phyloP scores from a whole-genome alignment of 2,797 vertebrate genomes.

The Mus caroli region DNA sequence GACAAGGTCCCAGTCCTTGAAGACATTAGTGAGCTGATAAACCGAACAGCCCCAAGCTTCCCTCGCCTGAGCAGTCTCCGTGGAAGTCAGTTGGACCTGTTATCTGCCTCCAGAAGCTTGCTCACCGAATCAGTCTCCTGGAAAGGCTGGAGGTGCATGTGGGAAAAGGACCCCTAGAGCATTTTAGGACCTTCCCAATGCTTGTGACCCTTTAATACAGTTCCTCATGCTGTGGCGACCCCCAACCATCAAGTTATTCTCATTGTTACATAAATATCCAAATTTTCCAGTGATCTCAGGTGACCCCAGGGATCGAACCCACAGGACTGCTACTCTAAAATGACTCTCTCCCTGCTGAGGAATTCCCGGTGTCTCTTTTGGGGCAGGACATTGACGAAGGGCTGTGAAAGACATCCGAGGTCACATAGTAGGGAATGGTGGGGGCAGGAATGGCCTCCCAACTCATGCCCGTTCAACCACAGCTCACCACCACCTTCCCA shows the following conservation, averaged over 20 bases:
- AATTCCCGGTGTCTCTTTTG: not conserved
- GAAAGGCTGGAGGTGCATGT: not conserved
- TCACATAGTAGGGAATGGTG: not conserved
- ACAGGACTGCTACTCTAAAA: not conserved
- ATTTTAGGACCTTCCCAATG: too few relatives aligned
- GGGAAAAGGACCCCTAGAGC: not conserved
- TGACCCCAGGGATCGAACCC: not conserved
- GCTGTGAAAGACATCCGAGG: not conserved
- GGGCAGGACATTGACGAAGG: not conserved
- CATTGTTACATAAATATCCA: not conserved
- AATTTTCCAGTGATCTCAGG: not conserved
- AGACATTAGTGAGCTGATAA: slow-evolving; percentile 1
- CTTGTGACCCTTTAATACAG: not conserved
- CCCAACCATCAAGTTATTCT: not conserved
- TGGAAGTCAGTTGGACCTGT: not conserved
- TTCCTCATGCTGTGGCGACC: not conserved
- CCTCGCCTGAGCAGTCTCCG: not conserved
- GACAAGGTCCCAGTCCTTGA: slow-evolving; percentile 1
- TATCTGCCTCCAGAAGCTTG: not conserved
- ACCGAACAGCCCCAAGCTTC: not conserved
- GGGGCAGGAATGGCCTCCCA: not conserved
- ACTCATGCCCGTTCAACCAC: not conserved
- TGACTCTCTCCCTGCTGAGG: not conserved
- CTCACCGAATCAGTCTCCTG: not conserved
- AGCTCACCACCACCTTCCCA: not conserved